Evolutionary conservation across 2,888 invertebrate species (phyloP).

Genomic region (Xestia rhomboidea): DNA sequence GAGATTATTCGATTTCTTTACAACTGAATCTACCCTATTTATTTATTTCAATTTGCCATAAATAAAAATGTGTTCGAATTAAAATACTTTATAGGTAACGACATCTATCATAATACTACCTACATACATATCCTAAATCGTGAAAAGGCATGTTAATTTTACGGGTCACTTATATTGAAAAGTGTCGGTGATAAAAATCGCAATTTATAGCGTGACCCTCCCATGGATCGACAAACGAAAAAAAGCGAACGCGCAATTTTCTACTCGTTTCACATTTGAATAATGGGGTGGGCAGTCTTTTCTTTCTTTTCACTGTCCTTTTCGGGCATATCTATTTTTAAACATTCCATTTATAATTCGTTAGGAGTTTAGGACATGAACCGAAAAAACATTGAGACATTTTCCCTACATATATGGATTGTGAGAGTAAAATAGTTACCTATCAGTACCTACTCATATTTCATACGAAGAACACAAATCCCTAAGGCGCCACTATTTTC

Average conservation of each 20-base stretch:
- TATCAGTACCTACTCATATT: slow-evolving; percentile 47
- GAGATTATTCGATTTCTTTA: not conserved
- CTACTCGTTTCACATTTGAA: slow-evolving; percentile 66
- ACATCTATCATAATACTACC: slow-evolving; percentile 44
- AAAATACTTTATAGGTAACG: not conserved
- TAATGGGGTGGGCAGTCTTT: slow-evolving; percentile 59
- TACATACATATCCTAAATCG: slow-evolving; percentile 49
- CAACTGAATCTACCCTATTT: not conserved
- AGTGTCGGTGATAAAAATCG: slow-evolving; percentile 72
- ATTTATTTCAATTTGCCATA: not conserved
- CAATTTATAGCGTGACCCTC: slow-evolving; percentile 71
- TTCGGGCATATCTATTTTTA: slow-evolving; percentile 39
- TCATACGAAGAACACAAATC: slow-evolving; percentile 39
- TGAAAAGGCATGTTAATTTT: slow-evolving; percentile 70
- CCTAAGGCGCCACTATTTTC: slow-evolving; percentile 46
- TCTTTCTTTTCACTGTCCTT: slow-evolving; percentile 54
- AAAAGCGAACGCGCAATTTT: slow-evolving; percentile 63
- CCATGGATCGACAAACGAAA: slow-evolving; percentile 67
- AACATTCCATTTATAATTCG: slow-evolving; percentile 11
- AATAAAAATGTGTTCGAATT: not conserved
- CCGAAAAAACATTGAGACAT: not conserved
- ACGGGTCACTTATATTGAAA: slow-evolving; percentile 74
- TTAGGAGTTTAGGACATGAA: not conserved
- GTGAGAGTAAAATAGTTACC: slow-evolving; percentile 18
- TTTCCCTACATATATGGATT: not conserved